Evolutionary conservation across 2,797 vertebrate genomes (phyloP), one percentile per base, ranked within the genome.

Genomic region (Argyrosomus regius): DNA sequence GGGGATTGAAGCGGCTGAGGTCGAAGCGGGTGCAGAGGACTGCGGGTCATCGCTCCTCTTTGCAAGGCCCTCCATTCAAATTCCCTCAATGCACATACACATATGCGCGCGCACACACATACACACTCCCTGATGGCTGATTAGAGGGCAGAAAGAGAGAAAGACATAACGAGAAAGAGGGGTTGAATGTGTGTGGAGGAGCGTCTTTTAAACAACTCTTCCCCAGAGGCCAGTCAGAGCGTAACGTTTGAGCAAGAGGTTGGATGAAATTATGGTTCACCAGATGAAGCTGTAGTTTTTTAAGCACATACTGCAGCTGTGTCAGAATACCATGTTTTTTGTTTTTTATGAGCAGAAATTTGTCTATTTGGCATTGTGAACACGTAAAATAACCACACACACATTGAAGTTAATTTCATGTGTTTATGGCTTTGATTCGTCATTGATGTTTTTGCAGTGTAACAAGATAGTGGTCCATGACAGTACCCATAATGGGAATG

Each of bases 111-210:
- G 52, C 59, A 54, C 64, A 67, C 24, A 69, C 45, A 59, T 11
- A 45, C 60, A 71, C 57, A 64, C 53, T 85, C 88, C 80, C 84
- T 60, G 50, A 87, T 83, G 89, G 82, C 84, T 89, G 90, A 89
- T 91, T 90, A 90, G 50, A 86, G 77, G 81, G 73, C 64, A 80
- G 69, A 76, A 78, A 26, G 17, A 73, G 50, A 72, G 46, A 75
- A 53, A 52, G 58, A 60, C 58, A 72, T 60, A 43, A 67, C 62
- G 63, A 56, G 70, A 73, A 43, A 58, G 35, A 49, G 56, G 31
- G 48, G 63, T 41, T 5, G 35, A 39, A 39, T 39, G 35, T 49
- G 60, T 68, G 53, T 31, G 45, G 45, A 31, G 39, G 24, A 49
- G 16, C 4, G 9, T 65, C 50, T 53, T 71, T 82, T 71, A 71